Evolutionary conservation across 1,140 invertebrate genomes (phyloP), one percentile per base, ranked within the genome.

Genomic region (Euglossa dilemma): DNA sequence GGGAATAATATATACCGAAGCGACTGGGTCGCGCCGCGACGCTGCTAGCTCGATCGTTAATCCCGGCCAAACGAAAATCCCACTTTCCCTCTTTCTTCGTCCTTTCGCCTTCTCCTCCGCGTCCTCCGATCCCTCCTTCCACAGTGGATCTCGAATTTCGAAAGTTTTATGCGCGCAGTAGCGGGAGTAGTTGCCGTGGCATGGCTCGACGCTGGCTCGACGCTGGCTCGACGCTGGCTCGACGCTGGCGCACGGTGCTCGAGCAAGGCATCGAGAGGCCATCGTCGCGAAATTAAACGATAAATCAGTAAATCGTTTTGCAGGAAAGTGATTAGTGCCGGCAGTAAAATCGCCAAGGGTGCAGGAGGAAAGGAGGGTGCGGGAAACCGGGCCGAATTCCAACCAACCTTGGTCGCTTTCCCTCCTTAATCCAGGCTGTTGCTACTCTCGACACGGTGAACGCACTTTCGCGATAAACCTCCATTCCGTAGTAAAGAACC

Each of bases 291-390:
- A 87, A 88, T 88, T 88, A 88, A 88, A 88, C 79, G 77, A 88
- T 88, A 88, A 88, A 88, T 88, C 86, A 85, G 87, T 76, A 83
- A 88, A 88, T 88, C 83, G 86, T 85, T 88, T 88, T 72, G 79
- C 87, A 82, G 64, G 74, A 61, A 88, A 85, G 79, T 84, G 86
- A 88, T 88, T 85, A 88, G 87, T 88, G 83, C 83, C 86, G 86
- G 77, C 64, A 84, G 87, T 88, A 85, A 87, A 88, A 66, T 82
- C 79, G 63, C 54, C 66, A 81, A 66, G n/a, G 43, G 59, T 61
- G 67, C 45, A 25, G 2, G 43, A 47, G 25, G 25, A 64, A 36
- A 54, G 59, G 80, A 83, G 57, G 28, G 59, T 66, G 70, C 52
- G 73, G 69, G 66, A 74, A 83, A 61, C n/a, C 73, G 59, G 43